Evolutionary conservation across 2,113 vertebrate species (phyloP), one percentile per base, ranked within the genome.

Genomic region (Ictidomys tridecemlineatus): DNA sequence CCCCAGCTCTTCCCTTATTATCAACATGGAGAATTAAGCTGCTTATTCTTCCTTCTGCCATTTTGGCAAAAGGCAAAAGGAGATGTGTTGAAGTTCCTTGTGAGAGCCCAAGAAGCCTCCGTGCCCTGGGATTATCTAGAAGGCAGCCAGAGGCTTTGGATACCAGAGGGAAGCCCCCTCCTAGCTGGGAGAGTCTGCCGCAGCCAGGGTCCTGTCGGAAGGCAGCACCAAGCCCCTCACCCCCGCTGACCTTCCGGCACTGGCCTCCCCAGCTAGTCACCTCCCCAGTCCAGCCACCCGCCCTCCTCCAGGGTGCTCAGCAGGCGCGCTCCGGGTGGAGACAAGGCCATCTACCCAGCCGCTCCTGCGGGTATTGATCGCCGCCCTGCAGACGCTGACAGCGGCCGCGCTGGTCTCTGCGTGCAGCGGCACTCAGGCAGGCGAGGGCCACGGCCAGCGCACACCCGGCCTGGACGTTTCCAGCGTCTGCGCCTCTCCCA

Each of bases 121-220:
- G n/a, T 39, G 4, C n/a, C 42, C 0, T 12, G 24, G n/a, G 39
- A 13, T 12, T 2, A 18, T 61, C 65, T 16, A 14, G 13, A 22
- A 0, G 42, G 34, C n/a, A 39, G 7, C 58, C 13, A 3, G 28
- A 0, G 1, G 9, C 51, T 69, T 78, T 17, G 0, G 0, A 7
- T 5, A 22, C 11, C 70, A 74, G 56, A 0, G 10, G 37, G 58
- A 45, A 12, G 51, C 20, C 39, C 9, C 45, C 78, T 42, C 18
- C 32, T 10, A 13, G 13, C 42, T 9, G 5, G 8, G 9, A 2
- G 30, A 4, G 22, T 42, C 83, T 12, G 34, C 34, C 2, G 9
- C 0, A 12, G 74, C 58, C 22, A 13, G n/a, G 34, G 24, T n/a
- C 76, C 82, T 5, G 1, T 17, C 51, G 30, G 67, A 77, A 28